Conservation (phyloP, 2,888 invertebrate genomes). For the Mylabris sibirica region DNA sequence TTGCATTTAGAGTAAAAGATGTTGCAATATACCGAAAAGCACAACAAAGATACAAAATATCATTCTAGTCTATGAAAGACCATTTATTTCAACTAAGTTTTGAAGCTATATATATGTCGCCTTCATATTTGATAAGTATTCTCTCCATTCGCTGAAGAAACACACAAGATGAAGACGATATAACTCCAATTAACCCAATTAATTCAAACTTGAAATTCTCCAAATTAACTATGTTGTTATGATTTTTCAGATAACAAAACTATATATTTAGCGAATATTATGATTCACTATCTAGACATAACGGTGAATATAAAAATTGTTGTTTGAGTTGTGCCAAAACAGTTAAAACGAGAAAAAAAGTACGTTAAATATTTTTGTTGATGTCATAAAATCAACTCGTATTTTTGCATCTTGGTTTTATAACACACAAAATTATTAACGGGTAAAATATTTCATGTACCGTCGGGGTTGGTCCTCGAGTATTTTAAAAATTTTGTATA, state of each 20-base stretch:
- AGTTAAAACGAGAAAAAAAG: slow-evolving; percentile 9
- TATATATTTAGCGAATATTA: neutral
- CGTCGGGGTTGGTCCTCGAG: neutral
- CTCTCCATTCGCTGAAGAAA: neutral
- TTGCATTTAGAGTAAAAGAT: slow-evolving; percentile 16
- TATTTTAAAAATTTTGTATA: slow-evolving; percentile 9
- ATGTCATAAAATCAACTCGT: slow-evolving; percentile 16
- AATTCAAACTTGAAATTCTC: slow-evolving; percentile 11
- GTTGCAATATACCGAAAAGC: slow-evolving; percentile 16
- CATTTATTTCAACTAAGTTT: slow-evolving; percentile 22
- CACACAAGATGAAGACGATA: neutral
- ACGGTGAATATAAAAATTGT: slow-evolving; percentile 11
- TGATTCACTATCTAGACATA: neutral
- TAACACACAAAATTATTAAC: slow-evolving; percentile 24
- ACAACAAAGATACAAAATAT: slow-evolving; percentile 23
- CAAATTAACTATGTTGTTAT: neutral
- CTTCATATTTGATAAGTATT: slow-evolving; percentile 5
- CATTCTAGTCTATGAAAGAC: slow-evolving; percentile 18
- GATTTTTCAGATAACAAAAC: neutral
- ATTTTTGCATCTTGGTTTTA: slow-evolving; percentile 18
- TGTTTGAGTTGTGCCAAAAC: slow-evolving; percentile 9
- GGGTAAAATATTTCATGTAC: slow-evolving; percentile 20
- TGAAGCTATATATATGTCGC: slow-evolving; percentile 18
- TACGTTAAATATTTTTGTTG: slow-evolving; percentile 19
- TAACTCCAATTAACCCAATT: slow-evolving; percentile 18